These are phyloP conservation scores for Mustela lutreola DNA, from an alignment of 2,113 vertebrate species.

Conservation along the genomic window DNA sequence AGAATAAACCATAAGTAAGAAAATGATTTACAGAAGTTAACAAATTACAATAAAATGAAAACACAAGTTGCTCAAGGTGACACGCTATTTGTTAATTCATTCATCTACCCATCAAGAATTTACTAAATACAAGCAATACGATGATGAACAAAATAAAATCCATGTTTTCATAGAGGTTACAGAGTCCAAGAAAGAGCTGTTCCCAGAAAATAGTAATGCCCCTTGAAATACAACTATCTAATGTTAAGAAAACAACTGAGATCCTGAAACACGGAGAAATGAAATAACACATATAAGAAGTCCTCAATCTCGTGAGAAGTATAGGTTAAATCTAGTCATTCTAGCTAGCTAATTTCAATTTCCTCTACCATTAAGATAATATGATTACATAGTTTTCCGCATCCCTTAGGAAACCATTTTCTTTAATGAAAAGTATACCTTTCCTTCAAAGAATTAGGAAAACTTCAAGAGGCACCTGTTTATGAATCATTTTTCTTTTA, in stretches of 20 bases:
- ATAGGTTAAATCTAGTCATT: background rate
- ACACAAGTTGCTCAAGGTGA: background rate
- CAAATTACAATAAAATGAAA: background rate
- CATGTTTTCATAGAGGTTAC: background rate
- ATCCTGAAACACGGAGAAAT: background rate
- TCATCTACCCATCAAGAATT: background rate
- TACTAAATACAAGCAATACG: background rate
- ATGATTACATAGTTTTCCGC: background rate
- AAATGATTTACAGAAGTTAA: conserved; percentile 37
- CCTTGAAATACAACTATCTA: background rate
- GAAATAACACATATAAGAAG: background rate
- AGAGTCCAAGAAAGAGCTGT: background rate
- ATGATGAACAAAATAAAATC: background rate
- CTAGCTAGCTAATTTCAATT: background rate
- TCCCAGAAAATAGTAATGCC: background rate
- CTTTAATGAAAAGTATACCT: conserved; percentile 22
- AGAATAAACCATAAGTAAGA: conserved; percentile 43
- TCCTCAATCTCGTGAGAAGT: background rate
- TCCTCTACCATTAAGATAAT: background rate
- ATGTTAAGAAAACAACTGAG: background rate
- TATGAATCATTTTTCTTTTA: conserved; percentile 13
- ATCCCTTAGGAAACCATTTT: background rate
- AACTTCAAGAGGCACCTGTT: background rate
- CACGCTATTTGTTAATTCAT: background rate
- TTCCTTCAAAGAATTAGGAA: background rate